Evolutionary conservation across 2,888 invertebrate species (phyloP), one percentile per base, ranked within the genome.

Genomic region (Boloria selene): DNA sequence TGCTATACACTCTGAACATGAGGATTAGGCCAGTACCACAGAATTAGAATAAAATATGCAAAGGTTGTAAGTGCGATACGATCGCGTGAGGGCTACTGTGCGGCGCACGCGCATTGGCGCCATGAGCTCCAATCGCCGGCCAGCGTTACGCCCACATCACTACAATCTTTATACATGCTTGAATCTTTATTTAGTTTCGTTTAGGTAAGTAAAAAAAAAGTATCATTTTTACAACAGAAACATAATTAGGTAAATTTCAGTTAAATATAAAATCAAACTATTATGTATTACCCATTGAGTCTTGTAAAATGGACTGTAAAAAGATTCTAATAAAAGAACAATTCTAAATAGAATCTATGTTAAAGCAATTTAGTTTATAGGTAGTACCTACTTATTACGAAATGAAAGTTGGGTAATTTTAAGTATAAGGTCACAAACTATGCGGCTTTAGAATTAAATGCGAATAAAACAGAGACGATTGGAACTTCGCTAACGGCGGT

Each of bases 31-130:
- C n/a, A 38, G 31, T 51, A 13, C 22, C n/a, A 44, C n/a, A 18
- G 42, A 7, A 52, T 56, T 47, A n/a, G 38, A 44, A 42, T 58
- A 31, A 62, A 59, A 50, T 59, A 62, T 53, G 62, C 60, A 50
- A 64, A 52, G 45, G 45, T 58, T 60, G 54, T 68, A 75, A 74
- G 47, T n/a, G 45, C 44, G 56, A 55, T 61, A 50, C 50, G 53
- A 58, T 49, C 45, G 61, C 74, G 77, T 72, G 75, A 74, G 76
- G 74, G 86, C 91, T 91, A 86, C 91, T 76, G 90, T 87, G 79
- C 82, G 81, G 88, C 88, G 90, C 85, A 75, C 82, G 88, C 90
- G 90, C 89, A 91, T 92, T 91, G 92, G 92, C 79, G 87, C 81
- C 79, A 80, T 75, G 68, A 75, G 82, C 81, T 81, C 91, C 92